A percentile compares a stretch with the other conserved stretches of the same genome.
Conservation (phyloP, 2,113 vertebrate species). For the Carassius gibelio region DNA sequence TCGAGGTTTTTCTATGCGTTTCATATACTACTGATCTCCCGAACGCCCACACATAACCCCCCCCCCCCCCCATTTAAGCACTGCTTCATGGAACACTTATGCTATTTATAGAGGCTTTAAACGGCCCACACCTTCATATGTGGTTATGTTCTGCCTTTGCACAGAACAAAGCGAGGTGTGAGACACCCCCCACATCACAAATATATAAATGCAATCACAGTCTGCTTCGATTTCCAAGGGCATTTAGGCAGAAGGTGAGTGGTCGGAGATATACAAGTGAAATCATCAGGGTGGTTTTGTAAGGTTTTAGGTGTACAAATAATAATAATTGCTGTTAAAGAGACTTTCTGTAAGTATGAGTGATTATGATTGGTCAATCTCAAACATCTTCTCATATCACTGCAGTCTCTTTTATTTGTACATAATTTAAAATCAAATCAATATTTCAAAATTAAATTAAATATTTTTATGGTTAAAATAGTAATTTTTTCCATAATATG, state of each 20-base stretch:
- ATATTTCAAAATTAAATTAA: background rate
- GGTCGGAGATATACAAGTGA: constrained; percentile 5
- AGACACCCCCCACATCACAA: constrained; percentile 38
- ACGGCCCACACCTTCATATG: constrained; percentile 44
- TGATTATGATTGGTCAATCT: background rate
- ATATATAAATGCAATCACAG: constrained; percentile 28
- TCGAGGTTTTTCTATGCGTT: background rate
- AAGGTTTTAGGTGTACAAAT: background rate
- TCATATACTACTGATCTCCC: constrained; percentile 33
- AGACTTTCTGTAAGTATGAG: background rate
- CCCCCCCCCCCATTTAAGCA: constrained; percentile 3
- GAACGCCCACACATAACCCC: constrained; percentile 28
- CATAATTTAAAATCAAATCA: background rate
- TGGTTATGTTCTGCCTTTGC: constrained; percentile 27
- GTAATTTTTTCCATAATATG: no score
- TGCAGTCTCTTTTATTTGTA: background rate
- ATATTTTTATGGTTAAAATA: no score
- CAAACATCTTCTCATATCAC: background rate
- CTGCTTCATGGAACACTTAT: constrained; percentile 42
- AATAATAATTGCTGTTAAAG: background rate
- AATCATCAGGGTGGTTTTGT: constrained; percentile 6
- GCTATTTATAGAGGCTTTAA: constrained; percentile 50
- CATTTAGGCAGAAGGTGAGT: constrained; percentile 28
- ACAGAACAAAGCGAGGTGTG: constrained; percentile 33
- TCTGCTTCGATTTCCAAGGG: background rate